Base-by-base conservation (phyloP, 2,888 invertebrate species). In the Calephelis perditalis region DNA sequence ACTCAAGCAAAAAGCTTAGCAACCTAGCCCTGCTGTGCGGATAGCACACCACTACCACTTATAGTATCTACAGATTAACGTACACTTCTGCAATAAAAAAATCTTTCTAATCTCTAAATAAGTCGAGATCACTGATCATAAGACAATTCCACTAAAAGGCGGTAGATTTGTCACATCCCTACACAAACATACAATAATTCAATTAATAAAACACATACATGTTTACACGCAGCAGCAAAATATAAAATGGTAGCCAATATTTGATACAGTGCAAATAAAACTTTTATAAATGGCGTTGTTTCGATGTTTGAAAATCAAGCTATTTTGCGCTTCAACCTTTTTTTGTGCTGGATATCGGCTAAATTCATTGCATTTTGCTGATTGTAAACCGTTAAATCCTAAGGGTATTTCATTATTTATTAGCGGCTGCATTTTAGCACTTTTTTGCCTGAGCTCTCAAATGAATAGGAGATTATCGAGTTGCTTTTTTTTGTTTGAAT, bases 341-440 rank as follows among this genome's bases (percentile, higher is more conserved):
- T 52, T 52, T 52, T 7, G 35, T 26, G 2, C 26, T n/a, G 36
- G 52, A 49, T 52, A 52, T 52, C 52, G 36, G 11, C 52, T 52
- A 52, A 36, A 52, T 52, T 52, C 52, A 52, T 52, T 52, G 52
- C 52, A 52, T 52, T 52, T 52, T 52, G 35, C 52, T 52, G 52
- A 52, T 52, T 52, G 52, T 52, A 52, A 36, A 52, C 52, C 52
- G 52, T 52, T 52, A 52, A 52, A 52, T 52, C 52, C 52, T 52
- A 52, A 52, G 52, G 52, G 52, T 52, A 36, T 52, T 52, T 52
- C 52, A 52, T 52, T 35, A 52, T 52, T 52, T 52, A 52, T 52
- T 52, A 52, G 52, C 35, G 52, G 52, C 52, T 52, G 52, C 52
- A 52, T 52, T 52, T 52, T 52, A 52, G 52, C 52, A 52, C 52